Conservation (phyloP, 2,113 vertebrate species). For the Penelope pileata region DNA sequence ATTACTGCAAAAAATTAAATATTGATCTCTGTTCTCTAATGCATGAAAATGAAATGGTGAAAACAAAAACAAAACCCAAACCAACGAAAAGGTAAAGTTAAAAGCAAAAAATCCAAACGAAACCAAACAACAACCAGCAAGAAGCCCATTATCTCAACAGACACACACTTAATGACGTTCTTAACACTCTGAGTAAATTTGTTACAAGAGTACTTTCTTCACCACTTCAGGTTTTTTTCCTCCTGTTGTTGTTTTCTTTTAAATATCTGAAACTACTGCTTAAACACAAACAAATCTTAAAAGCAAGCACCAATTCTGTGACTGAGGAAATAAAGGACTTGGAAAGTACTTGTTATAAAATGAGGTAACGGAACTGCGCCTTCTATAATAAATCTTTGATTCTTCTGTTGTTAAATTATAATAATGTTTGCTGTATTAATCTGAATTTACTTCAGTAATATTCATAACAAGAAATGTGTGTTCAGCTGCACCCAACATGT, state of each 20-base stretch:
- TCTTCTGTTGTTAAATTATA: neutral
- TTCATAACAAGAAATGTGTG: neutral
- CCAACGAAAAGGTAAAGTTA: neutral
- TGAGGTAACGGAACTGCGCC: neutral
- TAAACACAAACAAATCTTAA: neutral
- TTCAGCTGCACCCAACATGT: neutral
- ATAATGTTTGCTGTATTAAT: neutral
- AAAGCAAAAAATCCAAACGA: accelerated
- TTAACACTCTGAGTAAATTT: neutral
- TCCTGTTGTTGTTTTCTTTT: neutral
- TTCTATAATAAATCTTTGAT: neutral
- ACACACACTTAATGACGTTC: neutral
- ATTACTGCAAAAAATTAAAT: neutral
- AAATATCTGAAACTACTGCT: neutral
- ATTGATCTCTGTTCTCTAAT: neutral
- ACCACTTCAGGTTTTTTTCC: neutral
- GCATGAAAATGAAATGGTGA: neutral
- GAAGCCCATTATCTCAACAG: neutral
- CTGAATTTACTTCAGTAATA: neutral
- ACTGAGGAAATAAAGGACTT: neutral
- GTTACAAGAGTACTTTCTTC: neutral
- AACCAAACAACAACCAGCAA: neutral
- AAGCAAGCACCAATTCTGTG: neutral
- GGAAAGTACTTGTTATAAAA: neutral
- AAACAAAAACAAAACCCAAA: accelerated